These are phyloP conservation scores for Drosophila niveifrons DNA, from an alignment of 2,888 invertebrate genomes.

Conservation along the genomic window DNA sequence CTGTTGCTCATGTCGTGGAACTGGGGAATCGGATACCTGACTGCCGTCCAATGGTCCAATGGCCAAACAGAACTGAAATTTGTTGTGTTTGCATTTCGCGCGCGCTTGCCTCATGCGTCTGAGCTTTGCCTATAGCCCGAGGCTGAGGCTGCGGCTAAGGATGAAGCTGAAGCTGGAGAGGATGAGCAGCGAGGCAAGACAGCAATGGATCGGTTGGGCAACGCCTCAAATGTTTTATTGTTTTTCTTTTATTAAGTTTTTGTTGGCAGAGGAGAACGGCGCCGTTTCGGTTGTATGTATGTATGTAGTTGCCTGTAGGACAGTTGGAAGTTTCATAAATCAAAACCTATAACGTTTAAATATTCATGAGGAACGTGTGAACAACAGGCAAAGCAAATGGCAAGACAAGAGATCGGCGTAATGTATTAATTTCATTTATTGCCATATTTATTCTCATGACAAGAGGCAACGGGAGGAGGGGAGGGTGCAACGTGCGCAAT, in stretches of 20 bases:
- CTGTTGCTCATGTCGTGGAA: slow-evolving; percentile 66
- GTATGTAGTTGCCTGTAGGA: slow-evolving; percentile 18
- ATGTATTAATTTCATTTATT: slow-evolving; percentile 83
- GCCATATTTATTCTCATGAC: slow-evolving; percentile 77
- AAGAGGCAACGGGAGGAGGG: slow-evolving; percentile 12
- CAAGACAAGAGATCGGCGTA: slow-evolving; percentile 46
- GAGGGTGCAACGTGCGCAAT: slow-evolving; percentile 37
- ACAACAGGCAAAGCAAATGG: slow-evolving; percentile 43
- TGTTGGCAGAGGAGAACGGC: slow-evolving; percentile 39
- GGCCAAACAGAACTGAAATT: slow-evolving; percentile 59
- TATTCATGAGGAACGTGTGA: slow-evolving; percentile 77
- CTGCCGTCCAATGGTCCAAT: slow-evolving; percentile 74
- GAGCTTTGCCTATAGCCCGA: slow-evolving; percentile 8
- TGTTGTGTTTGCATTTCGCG: slow-evolving; percentile 48
- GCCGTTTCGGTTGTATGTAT: slow-evolving; percentile 31
- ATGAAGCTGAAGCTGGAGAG: slow-evolving; percentile 8
- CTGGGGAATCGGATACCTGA: slow-evolving; percentile 75
- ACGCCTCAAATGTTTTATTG: slow-evolving; percentile 74
- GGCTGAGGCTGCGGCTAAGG: slow-evolving; percentile 5
- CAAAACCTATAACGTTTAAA: slow-evolving; percentile 70
- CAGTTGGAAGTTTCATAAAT: slow-evolving; percentile 62
- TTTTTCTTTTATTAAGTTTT: slow-evolving; percentile 35
- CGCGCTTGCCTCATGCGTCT: slow-evolving; percentile 49
- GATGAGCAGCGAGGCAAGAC: slow-evolving; percentile 15
- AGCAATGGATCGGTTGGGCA: slow-evolving; percentile 60